A percentile compares a stretch with the other conserved stretches of the same genome.
Evolutionary conservation across 2,113 vertebrate species (phyloP).

Genomic region (Lasiurus cinereus): DNA sequence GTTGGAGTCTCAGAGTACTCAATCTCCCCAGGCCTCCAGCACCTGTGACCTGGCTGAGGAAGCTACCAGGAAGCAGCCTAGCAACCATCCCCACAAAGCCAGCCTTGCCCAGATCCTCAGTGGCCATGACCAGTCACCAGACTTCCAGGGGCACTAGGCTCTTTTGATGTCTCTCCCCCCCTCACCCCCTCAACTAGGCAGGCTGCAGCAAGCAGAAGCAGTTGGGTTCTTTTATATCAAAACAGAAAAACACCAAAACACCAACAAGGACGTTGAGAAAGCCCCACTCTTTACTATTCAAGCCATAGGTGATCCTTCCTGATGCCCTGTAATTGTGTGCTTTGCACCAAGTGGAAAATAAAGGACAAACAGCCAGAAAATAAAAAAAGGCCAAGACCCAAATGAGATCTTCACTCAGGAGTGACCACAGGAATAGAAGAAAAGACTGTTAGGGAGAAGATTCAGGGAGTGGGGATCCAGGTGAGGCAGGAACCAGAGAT

Average conservation of each 20-base stretch:
- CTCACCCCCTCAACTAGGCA: constrained; percentile 20
- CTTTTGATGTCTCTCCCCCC: background rate
- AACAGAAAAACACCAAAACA: background rate
- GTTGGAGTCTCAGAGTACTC: constrained; percentile 89
- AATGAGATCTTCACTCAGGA: background rate
- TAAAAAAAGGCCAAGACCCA: background rate
- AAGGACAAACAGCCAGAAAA: background rate
- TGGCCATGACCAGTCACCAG: background rate
- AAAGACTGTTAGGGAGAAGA: background rate
- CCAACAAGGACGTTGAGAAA: too few species aligned
- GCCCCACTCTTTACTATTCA: background rate
- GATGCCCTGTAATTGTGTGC: background rate
- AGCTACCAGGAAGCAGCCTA: background rate
- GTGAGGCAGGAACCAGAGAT: background rate
- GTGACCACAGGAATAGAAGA: background rate
- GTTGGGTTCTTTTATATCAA: background rate
- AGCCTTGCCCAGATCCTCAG: background rate
- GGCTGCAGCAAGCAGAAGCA: constrained; percentile 59
- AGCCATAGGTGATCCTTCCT: background rate
- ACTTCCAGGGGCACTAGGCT: constrained; percentile 73
- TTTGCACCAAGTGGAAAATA: background rate
- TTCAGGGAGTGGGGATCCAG: background rate
- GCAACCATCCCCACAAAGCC: background rate
- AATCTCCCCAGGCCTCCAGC: constrained; percentile 82
- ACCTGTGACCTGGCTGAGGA: background rate